phyloP scores from a whole-genome alignment of 1,140 invertebrate genomes.

The Drosophila neocordata region DNA sequence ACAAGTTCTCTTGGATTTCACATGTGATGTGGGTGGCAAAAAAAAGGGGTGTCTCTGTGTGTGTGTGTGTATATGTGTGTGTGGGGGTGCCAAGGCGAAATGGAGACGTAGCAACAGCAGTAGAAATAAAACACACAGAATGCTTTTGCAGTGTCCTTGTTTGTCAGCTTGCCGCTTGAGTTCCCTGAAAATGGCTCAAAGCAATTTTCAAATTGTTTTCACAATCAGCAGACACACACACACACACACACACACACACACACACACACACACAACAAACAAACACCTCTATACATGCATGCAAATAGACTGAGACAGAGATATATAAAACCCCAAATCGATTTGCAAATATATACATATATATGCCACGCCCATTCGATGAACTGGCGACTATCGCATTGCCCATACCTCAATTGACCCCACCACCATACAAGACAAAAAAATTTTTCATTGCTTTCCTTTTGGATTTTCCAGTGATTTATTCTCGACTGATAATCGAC shows the following conservation, averaged over 20 bases:
- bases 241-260: conserved; percentile 15
- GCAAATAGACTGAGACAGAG: conserved; percentile 1
- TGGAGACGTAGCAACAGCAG: neutral
- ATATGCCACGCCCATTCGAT: conserved; percentile 6
- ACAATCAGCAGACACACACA: conserved; percentile 49
- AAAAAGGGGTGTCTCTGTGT: neutral
- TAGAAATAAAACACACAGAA: neutral
- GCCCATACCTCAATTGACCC: too few relatives aligned
- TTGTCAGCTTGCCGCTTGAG: conserved; percentile 61
- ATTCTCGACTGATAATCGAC: conserved; percentile 63
- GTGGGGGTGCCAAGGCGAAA: conserved; percentile 9
- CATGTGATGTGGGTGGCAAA: neutral
- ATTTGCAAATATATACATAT: conserved; percentile 54
- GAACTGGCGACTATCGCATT: too few relatives aligned
- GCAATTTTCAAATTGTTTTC: conserved; percentile 77
- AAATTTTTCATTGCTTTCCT: conserved; percentile 33
- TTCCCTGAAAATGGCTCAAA: conserved; percentile 71
- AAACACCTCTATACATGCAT: conserved; percentile 15
- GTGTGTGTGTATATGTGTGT: conserved; percentile 10
- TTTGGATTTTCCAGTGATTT: conserved; percentile 53
- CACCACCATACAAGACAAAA: too few relatives aligned
- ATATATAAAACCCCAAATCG: conserved; percentile 46
- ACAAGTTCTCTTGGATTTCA: neutral
- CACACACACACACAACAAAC: conserved; percentile 6
- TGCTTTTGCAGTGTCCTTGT: conserved; percentile 37